Evolutionary conservation across 2,797 vertebrate genomes (phyloP).

Genomic region (Diceros bicornis): DNA sequence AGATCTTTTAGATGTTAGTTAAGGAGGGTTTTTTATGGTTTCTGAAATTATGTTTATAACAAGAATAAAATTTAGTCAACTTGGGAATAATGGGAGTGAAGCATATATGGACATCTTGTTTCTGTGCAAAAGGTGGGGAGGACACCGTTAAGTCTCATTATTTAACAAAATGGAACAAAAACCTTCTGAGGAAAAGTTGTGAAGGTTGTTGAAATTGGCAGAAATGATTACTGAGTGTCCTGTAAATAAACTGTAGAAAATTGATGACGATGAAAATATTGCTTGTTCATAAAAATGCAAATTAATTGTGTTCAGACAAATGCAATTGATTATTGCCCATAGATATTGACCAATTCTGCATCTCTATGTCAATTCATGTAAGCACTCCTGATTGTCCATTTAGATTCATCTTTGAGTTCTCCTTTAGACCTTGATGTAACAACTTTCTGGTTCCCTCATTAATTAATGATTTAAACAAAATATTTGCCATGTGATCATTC

Average conservation of each 20-base stretch:
- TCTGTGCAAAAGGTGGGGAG: background rate
- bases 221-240: background rate
- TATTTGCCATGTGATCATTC: background rate
- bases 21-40: background rate
- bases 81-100: background rate
- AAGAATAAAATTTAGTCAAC: background rate
- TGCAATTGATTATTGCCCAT: background rate
- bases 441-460: background rate
- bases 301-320: background rate
- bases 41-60: background rate
- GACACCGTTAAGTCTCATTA: background rate
- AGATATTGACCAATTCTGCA: background rate
- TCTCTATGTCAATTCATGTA: background rate
- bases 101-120: background rate
- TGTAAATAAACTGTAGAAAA: conserved; percentile 41
- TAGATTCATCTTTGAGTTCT: background rate
- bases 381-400: background rate
- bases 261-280: conserved; percentile 9
- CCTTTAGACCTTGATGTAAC: background rate
- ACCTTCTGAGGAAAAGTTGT: background rate
- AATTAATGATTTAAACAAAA: conserved; percentile 16
- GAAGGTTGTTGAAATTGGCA: background rate
- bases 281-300: background rate
- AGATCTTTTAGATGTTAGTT: conserved; percentile 24
- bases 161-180: background rate